These are phyloP conservation scores for Chorisops tibialis DNA, from an alignment of 2,888 invertebrate genomes.

Conservation along the genomic window DNA sequence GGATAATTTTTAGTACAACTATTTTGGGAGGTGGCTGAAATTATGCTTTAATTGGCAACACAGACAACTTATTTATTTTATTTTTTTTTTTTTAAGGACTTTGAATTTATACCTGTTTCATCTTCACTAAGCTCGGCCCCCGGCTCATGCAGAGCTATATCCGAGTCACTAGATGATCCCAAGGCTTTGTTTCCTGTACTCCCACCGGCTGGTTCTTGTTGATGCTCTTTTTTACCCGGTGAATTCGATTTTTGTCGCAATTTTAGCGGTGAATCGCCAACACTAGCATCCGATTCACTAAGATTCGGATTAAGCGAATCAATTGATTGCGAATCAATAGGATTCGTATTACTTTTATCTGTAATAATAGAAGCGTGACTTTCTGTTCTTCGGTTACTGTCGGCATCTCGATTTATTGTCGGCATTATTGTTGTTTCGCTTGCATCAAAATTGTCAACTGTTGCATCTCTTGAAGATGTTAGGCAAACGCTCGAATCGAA, in stretches of 20 bases:
- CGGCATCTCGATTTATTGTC: too few species aligned
- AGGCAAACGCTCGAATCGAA: too few species aligned
- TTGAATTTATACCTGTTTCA: conserved; percentile 56
- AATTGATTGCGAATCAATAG: background rate
- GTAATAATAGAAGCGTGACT: too few species aligned
- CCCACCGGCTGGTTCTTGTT: conserved; percentile 5
- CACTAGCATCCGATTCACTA: conserved; percentile 30
- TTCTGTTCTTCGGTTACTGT: too few species aligned
- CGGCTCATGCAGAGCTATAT: conserved; percentile 61
- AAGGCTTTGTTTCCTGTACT: conserved; percentile 48
- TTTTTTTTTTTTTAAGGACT: background rate
- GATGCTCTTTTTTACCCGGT: background rate
- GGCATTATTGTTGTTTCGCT: too few species aligned
- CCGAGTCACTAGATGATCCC: conserved; percentile 63
- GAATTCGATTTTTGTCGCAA: conserved; percentile 23
- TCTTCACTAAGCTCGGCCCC: conserved; percentile 62
- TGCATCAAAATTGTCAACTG: too few species aligned
- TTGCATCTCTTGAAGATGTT: too few species aligned
- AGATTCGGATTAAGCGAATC: conserved; percentile 10
- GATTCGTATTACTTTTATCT: too few species aligned
- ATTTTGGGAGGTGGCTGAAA: too few species aligned
- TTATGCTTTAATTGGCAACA: too few species aligned
- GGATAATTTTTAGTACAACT: too few species aligned
- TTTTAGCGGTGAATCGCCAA: conserved; percentile 32
- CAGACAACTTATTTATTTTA: too few species aligned